Evolutionary conservation across 2,888 invertebrate genomes (phyloP).

Genomic region (Quadroppia sp.): DNA sequence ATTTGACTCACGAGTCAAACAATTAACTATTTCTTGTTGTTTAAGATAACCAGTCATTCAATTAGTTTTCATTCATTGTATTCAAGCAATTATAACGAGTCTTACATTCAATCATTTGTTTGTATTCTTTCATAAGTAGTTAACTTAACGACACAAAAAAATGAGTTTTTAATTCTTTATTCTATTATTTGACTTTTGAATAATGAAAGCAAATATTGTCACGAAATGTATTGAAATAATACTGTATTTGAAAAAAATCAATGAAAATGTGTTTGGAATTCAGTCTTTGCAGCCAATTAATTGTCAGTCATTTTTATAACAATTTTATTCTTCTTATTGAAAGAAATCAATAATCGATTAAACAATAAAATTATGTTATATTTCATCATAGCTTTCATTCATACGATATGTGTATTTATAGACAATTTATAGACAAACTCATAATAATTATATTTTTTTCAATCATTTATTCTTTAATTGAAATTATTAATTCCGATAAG

Average conservation of each 20-base stretch:
- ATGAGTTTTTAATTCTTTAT: not conserved
- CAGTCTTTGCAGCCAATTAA: not conserved
- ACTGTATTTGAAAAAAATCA: not conserved
- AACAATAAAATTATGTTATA: too few species aligned
- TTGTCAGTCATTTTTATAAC: not conserved
- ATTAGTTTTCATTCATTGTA: conserved; percentile 15
- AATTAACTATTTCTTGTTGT: not conserved
- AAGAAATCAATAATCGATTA: too few species aligned
- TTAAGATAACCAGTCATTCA: not conserved
- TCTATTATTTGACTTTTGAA: not conserved
- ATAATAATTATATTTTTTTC: too few species aligned
- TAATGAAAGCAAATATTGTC: not conserved
- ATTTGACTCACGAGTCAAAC: not conserved
- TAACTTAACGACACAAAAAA: not conserved
- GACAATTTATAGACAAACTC: too few species aligned
- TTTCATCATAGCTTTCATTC: too few species aligned
- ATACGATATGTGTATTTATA: too few species aligned
- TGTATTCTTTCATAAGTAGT: not conserved
- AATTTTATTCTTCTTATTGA: too few species aligned
- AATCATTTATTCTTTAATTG: too few species aligned
- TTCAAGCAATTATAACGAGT: conserved; percentile 3
- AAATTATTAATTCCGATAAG: too few species aligned
- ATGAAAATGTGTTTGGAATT: not conserved
- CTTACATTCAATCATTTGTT: not conserved
- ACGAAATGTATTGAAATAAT: not conserved